These are phyloP conservation scores for Platyrinchus mystaceus DNA, from an alignment of 2,797 vertebrate genomes.

Conservation along the genomic window DNA sequence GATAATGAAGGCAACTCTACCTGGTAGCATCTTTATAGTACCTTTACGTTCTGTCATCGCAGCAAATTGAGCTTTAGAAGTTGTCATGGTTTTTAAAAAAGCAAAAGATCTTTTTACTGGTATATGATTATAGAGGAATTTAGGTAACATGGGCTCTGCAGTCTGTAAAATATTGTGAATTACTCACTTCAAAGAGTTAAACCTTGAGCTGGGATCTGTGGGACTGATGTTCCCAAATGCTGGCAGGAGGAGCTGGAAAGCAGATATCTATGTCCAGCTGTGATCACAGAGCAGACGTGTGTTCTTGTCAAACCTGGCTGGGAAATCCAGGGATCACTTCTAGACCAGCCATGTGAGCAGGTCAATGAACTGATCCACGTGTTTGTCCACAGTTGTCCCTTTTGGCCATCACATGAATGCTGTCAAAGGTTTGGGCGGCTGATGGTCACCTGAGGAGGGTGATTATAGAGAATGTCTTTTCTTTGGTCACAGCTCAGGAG, in stretches of 20 bases:
- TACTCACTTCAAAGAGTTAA: neutral
- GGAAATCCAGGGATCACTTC: neutral
- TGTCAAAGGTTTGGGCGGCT: neutral
- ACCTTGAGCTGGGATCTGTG: no score
- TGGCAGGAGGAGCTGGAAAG: neutral
- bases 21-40: neutral
- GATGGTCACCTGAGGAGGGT: neutral
- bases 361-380: fast-evolving
- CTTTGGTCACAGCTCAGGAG: neutral
- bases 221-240: neutral
- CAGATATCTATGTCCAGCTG: fast-evolving
- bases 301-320: neutral
- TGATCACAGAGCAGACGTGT: fast-evolving
- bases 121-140: fast-evolving
- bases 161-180: fast-evolving
- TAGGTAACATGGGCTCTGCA: neutral
- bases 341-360: neutral
- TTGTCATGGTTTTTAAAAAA: neutral
- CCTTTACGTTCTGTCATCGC: neutral
- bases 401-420: fast-evolving
- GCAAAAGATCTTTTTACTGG: neutral
- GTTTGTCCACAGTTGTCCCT: neutral
- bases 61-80: neutral
- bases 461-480: neutral
- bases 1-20: neutral